Evolutionary conservation across 1,140 invertebrate genomes (phyloP).

Genomic region (Calephelis virginiensis): DNA sequence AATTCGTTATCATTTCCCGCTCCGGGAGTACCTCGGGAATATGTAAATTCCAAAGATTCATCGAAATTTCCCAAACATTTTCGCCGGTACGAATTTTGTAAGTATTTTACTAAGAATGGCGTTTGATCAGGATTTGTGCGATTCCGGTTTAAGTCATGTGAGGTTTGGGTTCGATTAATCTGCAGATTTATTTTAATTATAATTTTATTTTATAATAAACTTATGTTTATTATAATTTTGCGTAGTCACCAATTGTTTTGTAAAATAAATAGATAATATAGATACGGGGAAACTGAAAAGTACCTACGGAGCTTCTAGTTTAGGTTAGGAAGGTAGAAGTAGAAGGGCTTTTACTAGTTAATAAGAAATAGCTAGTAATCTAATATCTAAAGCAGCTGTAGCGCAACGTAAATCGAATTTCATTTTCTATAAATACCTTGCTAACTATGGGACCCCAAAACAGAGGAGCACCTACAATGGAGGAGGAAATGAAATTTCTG

Average conservation of each 20-base stretch:
- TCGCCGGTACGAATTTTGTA: slow-evolving; percentile 24
- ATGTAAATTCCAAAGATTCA: slow-evolving; percentile 20
- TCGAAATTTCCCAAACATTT: slow-evolving; percentile 25
- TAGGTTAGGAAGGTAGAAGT: too few species aligned
- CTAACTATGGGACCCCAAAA: slow-evolving; percentile 21
- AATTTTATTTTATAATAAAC: too few species aligned
- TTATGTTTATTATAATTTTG: too few species aligned
- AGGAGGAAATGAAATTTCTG: slow-evolving; percentile 50
- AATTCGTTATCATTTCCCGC: slow-evolving; percentile 22
- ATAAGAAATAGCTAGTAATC: too few species aligned
- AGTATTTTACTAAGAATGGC: slow-evolving; percentile 20
- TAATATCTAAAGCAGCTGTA: too few species aligned
- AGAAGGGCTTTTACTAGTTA: too few species aligned
- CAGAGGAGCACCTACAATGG: slow-evolving; percentile 26
- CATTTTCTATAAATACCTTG: slow-evolving; percentile 8
- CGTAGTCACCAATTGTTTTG: too few species aligned
- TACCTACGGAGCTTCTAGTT: too few species aligned
- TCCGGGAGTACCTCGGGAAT: slow-evolving; percentile 16
- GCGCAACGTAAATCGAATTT: background rate
- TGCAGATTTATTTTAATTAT: too few species aligned
- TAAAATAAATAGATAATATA: too few species aligned
- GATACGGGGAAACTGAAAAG: too few species aligned
- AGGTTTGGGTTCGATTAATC: too few species aligned
- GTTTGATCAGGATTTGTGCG: slow-evolving; percentile 1
- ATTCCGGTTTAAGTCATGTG: background rate